Base-by-base conservation (phyloP, 2,113 vertebrate genomes). In the Apeltes quadracus region DNA sequence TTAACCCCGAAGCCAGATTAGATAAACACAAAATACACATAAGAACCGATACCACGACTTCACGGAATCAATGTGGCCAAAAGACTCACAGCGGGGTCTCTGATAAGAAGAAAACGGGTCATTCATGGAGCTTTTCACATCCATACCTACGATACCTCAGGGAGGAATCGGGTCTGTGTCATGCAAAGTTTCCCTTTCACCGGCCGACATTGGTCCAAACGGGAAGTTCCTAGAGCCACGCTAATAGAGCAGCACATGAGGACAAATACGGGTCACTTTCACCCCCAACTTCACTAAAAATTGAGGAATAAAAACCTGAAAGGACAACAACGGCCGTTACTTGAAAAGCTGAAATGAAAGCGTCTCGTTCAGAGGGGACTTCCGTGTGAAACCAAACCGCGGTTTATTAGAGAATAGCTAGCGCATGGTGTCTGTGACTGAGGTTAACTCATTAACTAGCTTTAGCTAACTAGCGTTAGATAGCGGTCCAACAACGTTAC, bases 311-410 rank as follows among this genome's bases (percentile, higher is more conserved):
- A 48, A 38, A 12, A 36, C 3, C 0, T 10, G 55, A 27, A n/a
- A 2, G 4, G 9, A 8, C 1, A 7, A 4, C 2, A 7, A 11
- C 20, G 39, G 12, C n/a, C 20, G 7, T 41, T 18, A 0, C 54
- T 5, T 10, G 1, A 76, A 86, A 90, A 69, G 13, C 9, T 59
- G 76, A 85, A 83, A 48, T 69, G 69, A 81, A 78, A 73, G 14
- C 22, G 16, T 6, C 3, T 22, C 27, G 20, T 65, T 54, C 7
- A 9, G 11, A 0, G 0, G n/a, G 13, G 16, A 53, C 34, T 38
- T 62, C 43, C 22, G 51, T 5, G 0, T 56, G 11, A 14, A 73
- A 29, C 2, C 6, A 41, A 20, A 77, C 1, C 8, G 32, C 0
- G 5, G 46, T 34, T 34, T 34, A 34, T 34, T 3, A 34, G 32